Evolutionary conservation across 2,888 invertebrate species (phyloP), one percentile per base, ranked within the genome.

Genomic region (Branchipolynoe longqiensis): DNA sequence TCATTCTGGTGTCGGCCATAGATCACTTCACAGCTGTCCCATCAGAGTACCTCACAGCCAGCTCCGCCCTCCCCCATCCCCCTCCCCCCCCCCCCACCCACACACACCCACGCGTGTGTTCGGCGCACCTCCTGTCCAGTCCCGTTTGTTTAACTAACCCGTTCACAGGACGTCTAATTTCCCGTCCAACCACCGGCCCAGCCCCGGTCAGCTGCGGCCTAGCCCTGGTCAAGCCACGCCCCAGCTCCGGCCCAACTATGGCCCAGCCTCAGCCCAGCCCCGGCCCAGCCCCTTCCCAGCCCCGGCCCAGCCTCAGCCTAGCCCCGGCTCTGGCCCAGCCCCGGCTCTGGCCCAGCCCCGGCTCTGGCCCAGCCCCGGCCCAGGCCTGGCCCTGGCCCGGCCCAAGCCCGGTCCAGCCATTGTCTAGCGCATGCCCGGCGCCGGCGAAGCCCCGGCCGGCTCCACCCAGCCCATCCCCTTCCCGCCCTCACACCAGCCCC

Each of bases 131-230:
- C 48, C 48, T 48, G 48, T 12, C n/a, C 18, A 48, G 18, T 14
- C n/a, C 4, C 33, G 38, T 69, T 69, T 69, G 38, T 69, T 69
- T 69, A 38, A 38, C 69, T 38, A 36, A 38, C 36, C 69, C 36
- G 69, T 69, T 38, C 69, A 33, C 38, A 12, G 38, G 36, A 69
- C 69, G 18, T 69, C 69, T 33, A 69, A 69, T 69, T 69, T 69
- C 69, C 38, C 69, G 31, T 12, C 38, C 36, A 69, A 38, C 33
- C 69, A 12, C 28, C n/a, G 62, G 62, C 25, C 14, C 62, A 62
- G 31, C 62, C 31, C 62, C 6, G 62, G 14, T 25, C 31, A 28
- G n/a, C n/a, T n/a, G 25, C 31, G 4, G 25, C 25, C 28, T 28
- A 14, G 25, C 3, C 31, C 62, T 25, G 6, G 31, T 14, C 28